Conservation (phyloP, 1,140 invertebrate genomes). For the Hycleus cichorii region DNA sequence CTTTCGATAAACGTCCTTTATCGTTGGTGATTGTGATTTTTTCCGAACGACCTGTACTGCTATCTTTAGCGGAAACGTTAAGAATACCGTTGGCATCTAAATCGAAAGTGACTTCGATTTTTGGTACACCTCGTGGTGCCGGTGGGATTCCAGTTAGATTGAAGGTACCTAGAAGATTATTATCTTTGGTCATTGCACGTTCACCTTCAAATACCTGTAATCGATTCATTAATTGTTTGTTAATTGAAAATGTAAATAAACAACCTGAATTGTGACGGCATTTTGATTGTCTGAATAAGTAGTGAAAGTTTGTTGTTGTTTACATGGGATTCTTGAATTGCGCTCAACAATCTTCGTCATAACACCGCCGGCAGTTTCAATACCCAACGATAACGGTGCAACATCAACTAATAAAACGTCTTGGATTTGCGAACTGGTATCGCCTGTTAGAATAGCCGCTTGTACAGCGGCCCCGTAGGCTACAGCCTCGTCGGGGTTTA, state of each 20-base stretch:
- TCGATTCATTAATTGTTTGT: not conserved
- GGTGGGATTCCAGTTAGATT: constrained; percentile 57
- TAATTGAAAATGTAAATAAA: constrained; percentile 41
- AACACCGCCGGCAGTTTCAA: constrained; percentile 61
- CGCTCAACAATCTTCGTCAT: constrained; percentile 60
- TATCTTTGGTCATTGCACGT: constrained; percentile 38
- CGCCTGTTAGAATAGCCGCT: constrained; percentile 64
- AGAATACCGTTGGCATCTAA: constrained; percentile 75
- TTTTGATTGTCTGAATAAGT: constrained; percentile 63
- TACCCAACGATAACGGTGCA: constrained; percentile 61
- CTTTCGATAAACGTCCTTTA: constrained; percentile 81
- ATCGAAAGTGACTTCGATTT: constrained; percentile 81
- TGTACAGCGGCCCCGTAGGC: constrained; percentile 68
- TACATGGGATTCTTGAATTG: constrained; percentile 62
- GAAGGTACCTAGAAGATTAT: constrained; percentile 50
- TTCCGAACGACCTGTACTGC: constrained; percentile 66
- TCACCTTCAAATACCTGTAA: constrained; percentile 37
- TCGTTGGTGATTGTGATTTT: constrained; percentile 87
- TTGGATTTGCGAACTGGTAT: constrained; percentile 62
- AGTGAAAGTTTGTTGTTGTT: constrained; percentile 58
- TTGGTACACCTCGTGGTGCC: constrained; percentile 83
- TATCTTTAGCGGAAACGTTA: constrained; percentile 72
- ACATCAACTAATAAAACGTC: constrained; percentile 70
- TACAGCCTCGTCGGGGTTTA: constrained; percentile 74
- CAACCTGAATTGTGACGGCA: constrained; percentile 60